Base-by-base conservation (phyloP, 2,888 invertebrate genomes). In the Furcula furcula region DNA sequence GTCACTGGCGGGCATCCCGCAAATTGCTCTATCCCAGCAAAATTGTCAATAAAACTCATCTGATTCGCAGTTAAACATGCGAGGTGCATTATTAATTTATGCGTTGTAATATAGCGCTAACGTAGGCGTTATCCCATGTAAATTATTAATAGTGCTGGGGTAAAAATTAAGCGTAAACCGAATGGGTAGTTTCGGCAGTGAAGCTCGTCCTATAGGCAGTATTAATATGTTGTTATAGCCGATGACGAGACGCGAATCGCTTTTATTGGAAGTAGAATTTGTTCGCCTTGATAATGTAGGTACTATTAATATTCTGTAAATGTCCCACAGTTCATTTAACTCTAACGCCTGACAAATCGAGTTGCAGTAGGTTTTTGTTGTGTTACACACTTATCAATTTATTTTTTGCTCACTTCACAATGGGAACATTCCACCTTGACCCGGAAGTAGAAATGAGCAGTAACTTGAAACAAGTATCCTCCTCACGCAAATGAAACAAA, bases 41-140 rank as follows among this genome's bases (percentile, higher is more conserved):
- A 82, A 88, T 88, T 87, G 88, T 85, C 88, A 88, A 88, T 88
- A 88, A 88, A 88, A 88, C 83, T 87, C 87, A 86, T 87, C 86
- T 81, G 86, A 87, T 86, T 88, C 88, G 86, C 86, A 88, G 86
- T 86, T 85, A 86, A 88, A 87, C 85, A 87, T 80, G 86, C 87
- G 84, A 78, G 75, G 80, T 81, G 82, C 85, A 85, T 87, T 86
- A 88, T 88, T 87, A 88, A 88, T 87, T 88, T 88, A 88, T 87
- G 88, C 81, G 76, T 74, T 85, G 86, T 88, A 88, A 88, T 87
- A 88, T 86, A 80, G 84, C 78, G 84, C 84, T 83, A 80, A 76
- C 82, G 83, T 76, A 80, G 71, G 77, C 84, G 79, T 83, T 86
- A 84, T 83, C 80, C 84, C 73, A 73, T 79, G 82, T 86, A 83